Conservation (phyloP, 2,797 vertebrate species). For the Numenius phaeopus region DNA sequence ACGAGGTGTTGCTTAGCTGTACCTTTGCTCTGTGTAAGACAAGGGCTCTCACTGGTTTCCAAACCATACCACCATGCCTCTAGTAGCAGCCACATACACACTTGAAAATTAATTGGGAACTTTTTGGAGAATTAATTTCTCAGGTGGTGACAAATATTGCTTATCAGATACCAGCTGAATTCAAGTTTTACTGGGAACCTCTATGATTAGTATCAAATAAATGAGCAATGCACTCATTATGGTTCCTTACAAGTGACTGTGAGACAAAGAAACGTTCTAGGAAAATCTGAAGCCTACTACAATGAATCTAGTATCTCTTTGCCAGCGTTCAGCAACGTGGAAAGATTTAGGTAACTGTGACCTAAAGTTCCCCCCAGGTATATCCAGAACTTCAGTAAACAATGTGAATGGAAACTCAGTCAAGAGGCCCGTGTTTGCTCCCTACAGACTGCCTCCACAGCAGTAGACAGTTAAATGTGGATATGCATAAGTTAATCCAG, state of each 20-base stretch:
- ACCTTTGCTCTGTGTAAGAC: not conserved
- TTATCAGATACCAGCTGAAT: not conserved
- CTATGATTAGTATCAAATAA: not conserved
- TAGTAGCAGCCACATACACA: not conserved
- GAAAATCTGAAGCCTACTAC: not conserved
- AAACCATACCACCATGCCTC: not conserved
- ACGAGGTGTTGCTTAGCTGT: rapidly evolving
- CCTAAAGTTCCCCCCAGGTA: not conserved
- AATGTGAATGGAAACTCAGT: conserved; percentile 10
- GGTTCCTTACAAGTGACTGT: not conserved
- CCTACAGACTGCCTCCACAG: conserved; percentile 4
- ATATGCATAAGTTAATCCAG: conserved; percentile 21
- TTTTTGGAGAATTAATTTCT: not conserved
- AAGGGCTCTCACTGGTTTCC: not conserved
- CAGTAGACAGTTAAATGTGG: conserved; percentile 44
- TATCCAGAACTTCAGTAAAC: conserved; percentile 3
- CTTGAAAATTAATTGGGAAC: not conserved
- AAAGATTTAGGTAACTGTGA: conserved; percentile 9
- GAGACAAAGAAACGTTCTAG: not conserved
- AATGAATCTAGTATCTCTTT: not conserved
- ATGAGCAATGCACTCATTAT: not conserved
- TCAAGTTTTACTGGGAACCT: not conserved
- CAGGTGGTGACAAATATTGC: not conserved
- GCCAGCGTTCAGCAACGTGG: not conserved
- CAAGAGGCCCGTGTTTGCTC: rapidly evolving